Conservation (phyloP, 2,113 vertebrate species). For the Daphoenositta chrysoptera region DNA sequence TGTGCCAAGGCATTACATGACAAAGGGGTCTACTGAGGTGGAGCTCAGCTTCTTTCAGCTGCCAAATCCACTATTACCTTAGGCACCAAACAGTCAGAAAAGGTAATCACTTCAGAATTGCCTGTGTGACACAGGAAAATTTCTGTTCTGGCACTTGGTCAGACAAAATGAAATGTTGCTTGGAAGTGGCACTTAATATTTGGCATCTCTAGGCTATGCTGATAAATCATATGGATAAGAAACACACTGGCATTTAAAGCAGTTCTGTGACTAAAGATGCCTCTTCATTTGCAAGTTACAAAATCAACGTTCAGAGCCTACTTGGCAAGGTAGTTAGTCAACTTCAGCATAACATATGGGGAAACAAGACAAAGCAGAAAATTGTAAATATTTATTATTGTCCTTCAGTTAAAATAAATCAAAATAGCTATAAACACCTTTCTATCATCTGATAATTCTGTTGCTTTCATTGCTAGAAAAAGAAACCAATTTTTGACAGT, state of each 20-base stretch:
- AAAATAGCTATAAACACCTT: background rate
- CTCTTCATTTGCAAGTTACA: background rate
- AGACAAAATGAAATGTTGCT: background rate
- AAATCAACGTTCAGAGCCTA: background rate
- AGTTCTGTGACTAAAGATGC: background rate
- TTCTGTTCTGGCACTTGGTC: background rate
- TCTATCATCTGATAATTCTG: background rate
- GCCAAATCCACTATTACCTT: background rate
- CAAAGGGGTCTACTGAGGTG: background rate
- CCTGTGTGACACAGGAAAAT: background rate
- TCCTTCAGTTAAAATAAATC: background rate
- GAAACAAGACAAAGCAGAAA: background rate
- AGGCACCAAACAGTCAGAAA: background rate
- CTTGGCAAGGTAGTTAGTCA: background rate
- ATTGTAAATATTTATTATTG: background rate
- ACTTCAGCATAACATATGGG: background rate
- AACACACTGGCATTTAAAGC: background rate
- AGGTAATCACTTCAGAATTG: background rate
- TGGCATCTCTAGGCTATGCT: background rate
- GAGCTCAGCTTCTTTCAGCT: background rate
- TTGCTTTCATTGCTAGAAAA: background rate
- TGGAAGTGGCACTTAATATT: background rate
- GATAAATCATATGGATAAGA: background rate
- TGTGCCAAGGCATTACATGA: background rate
- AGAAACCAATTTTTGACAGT: background rate